Base-by-base conservation (phyloP, 2,888 invertebrate species). In the Hirtodrosophila cameraria region DNA sequence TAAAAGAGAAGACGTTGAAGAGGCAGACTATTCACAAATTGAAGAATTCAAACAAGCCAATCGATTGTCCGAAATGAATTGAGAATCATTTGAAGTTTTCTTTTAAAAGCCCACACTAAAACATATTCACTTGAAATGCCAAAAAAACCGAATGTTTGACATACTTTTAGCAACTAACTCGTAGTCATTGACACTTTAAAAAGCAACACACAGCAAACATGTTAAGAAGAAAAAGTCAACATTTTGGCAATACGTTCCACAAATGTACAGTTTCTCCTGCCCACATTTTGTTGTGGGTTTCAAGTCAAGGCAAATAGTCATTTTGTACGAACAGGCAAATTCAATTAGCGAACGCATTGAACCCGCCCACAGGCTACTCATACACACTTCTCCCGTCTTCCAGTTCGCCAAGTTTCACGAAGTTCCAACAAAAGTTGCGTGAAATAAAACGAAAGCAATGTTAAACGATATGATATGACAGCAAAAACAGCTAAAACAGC, bases 271-370 rank as follows among this genome's bases (percentile, higher is more conserved):
- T 11, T 30, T 42, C 25, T 65, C 23, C 74, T 52, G 69, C 75
- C 75, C 69, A 53, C 52, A 54, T 52, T 67, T 36, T 38, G n/a
- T n/a, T n/a, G n/a, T 75, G 63, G 59, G 58, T 48, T 48, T n/a
- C n/a, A 64, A 73, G 54, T 60, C 50, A 54, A 30, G 75, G 54
- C 64, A 74, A 68, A 81, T 53, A n/a, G n/a, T n/a, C n/a, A 72
- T 52, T 53, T 58, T 36, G 49, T 73, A n/a, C 39, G 54, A 50
- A 76, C 84, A 83, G 59, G 59, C 48, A 76, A 76, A 83, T 83
- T 76, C 84, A 84, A 76, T 76, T 76, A 76, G 77, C 55, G 53
- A 83, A 49, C 59, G 78, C 64, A 53, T 48, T 36, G 30, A 49
- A 54, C 39, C 46, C 71, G 60, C 76, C 75, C 69, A 73, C 69